Evolutionary conservation across 2,888 invertebrate species (phyloP).

Genomic region (Oscheius sp.): DNA sequence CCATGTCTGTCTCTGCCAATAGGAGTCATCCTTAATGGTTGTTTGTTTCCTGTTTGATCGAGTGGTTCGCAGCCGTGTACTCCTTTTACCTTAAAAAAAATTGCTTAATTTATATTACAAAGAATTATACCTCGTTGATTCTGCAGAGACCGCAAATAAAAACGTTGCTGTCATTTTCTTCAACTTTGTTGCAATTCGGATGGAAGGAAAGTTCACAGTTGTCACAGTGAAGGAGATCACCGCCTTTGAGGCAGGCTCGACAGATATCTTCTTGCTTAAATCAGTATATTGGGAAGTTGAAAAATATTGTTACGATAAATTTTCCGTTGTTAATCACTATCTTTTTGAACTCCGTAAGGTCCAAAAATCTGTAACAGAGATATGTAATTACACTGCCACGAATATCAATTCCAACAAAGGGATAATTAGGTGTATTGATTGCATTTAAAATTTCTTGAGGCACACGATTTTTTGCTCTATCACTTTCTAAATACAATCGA

Average conservation of each 20-base stretch:
- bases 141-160: conserved; percentile 90
- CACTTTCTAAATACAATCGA: conserved; percentile 54
- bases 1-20: conserved; percentile 94
- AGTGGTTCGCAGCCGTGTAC: conserved; percentile 86
- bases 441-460: conserved; percentile 49
- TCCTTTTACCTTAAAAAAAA: conserved; percentile 77
- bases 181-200: conserved; percentile 90
- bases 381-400: conserved; percentile 75
- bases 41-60: conserved; percentile 79
- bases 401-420: conserved; percentile 82
- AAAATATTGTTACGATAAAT: conserved; percentile 41
- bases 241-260: conserved; percentile 72
- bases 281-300: not conserved
- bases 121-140: conserved; percentile 80
- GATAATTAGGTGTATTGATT: conserved; percentile 75
- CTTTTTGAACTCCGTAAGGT: conserved; percentile 89
- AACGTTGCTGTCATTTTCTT: conserved; percentile 87
- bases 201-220: conserved; percentile 98
- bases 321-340: conserved; percentile 82
- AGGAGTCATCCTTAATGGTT: conserved; percentile 89
- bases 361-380: conserved; percentile 91
- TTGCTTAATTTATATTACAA: not conserved
- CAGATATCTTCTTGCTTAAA: conserved; percentile 73
- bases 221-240: conserved; percentile 94
- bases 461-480: conserved; percentile 37